Conservation (phyloP, 2,797 vertebrate genomes). For the Dicrostonyx torquatus region DNA sequence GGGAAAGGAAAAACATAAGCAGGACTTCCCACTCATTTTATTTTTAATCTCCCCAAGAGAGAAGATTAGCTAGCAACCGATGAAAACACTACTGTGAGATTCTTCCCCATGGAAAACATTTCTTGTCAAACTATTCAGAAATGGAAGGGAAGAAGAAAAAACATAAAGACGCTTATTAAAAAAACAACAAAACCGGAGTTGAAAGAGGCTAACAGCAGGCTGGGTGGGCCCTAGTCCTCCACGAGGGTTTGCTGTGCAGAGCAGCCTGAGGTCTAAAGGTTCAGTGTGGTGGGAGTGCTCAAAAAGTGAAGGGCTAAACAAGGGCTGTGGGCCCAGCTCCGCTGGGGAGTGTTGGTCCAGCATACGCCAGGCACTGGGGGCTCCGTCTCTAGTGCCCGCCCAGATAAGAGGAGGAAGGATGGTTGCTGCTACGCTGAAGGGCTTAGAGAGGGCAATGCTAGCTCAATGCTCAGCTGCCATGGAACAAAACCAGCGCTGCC, state of each 20-base stretch:
- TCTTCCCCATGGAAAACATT: neutral
- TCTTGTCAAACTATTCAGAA: conserved; percentile 12
- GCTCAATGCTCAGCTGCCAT: neutral
- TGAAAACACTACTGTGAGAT: neutral
- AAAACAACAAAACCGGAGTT: neutral
- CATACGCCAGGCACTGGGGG: neutral
- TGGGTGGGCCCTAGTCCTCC: neutral
- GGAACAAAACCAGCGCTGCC: neutral
- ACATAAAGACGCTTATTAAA: neutral
- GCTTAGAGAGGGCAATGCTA: neutral
- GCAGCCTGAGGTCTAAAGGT: neutral
- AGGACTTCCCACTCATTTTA: neutral
- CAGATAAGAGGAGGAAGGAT: neutral
- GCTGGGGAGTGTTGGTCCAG: neutral
- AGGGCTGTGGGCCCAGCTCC: neutral
- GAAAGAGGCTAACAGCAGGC: neutral
- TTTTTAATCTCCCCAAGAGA: neutral
- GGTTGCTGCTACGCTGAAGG: too few species aligned
- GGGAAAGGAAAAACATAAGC: neutral
- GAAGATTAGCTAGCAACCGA: neutral
- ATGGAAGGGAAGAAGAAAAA: neutral
- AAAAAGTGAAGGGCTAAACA: neutral
- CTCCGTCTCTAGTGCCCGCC: neutral
- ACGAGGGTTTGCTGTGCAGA: neutral
- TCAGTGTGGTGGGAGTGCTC: neutral